Base-by-base conservation (phyloP, 1,140 invertebrate species). In the Drosophila sulfurigaster region DNA sequence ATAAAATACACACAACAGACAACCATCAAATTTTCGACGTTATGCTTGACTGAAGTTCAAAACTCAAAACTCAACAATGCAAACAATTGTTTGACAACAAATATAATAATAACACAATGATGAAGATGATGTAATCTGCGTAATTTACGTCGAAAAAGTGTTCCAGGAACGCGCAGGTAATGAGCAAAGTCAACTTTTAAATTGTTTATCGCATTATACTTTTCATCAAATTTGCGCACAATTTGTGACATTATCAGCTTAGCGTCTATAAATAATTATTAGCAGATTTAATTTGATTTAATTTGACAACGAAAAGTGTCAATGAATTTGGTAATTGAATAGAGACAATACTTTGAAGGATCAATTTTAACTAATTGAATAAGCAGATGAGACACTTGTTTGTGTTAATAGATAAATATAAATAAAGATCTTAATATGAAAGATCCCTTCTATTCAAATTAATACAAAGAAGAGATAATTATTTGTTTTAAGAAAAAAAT, bases 121-220 rank as follows among this genome's bases (percentile, higher is more conserved):
- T 25, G 20, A 25, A 25, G 70, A 67, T 72, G 70, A 72, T 72
- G 70, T 72, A 72, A 72, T 72, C 43, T n/a, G 10, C n/a, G 43
- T n/a, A 41, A 52, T 46, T 13, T 28, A 20, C 56, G 35, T 43
- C 38, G 7, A 8, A 57, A 41, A 7, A 41, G 32, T 56, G 35
- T 38, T 38, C 35, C 35, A 38, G 35, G 7, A 38, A 38, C 3
- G 3, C 5, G 7, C 7, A 38, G 35, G 6, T 56, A 30, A 43
- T 13, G 41, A 43, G 41, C 41, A 43, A n/a, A n/a, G 41, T 43
- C 1, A n/a, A 43, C 41, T 13, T 43, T 13, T 13, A 43, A 43
- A 43, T 43, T 43, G n/a, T 43, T 43, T 43, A 43, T 43, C 41
- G n/a, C 41, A 13, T 43, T 43, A 13, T 43, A 16, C n/a, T 32